Conservation (phyloP, 2,113 vertebrate genomes). For the Acanthochromis polyacanthus region DNA sequence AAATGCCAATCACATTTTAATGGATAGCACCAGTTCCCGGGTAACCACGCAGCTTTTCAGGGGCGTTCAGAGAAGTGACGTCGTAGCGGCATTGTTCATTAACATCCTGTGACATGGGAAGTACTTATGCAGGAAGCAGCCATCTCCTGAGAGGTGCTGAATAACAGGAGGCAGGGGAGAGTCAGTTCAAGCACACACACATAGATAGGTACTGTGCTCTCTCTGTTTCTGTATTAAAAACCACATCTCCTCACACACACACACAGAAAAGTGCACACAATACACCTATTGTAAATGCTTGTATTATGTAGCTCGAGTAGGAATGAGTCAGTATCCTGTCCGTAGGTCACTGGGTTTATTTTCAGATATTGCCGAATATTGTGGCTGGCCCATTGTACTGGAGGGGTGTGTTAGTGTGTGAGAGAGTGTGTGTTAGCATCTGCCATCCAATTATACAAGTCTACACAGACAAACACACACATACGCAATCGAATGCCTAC, state of each 20-base stretch:
- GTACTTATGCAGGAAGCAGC: constrained; percentile 58
- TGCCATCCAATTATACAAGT: constrained; percentile 1
- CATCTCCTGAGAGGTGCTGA: constrained; percentile 55
- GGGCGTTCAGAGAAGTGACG: constrained; percentile 48
- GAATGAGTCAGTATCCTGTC: constrained; percentile 66
- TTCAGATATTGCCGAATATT: constrained; percentile 40
- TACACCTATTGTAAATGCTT: constrained; percentile 51
- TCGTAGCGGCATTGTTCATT: constrained; percentile 49
- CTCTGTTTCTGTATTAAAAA: background rate
- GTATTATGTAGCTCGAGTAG: constrained; percentile 43
- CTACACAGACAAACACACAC: background rate
- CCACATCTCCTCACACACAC: constrained; percentile 11
- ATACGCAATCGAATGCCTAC: constrained; percentile 13
- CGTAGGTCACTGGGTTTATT: constrained; percentile 50
- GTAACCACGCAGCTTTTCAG: constrained; percentile 33
- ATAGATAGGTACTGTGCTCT: background rate
- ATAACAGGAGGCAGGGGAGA: constrained; percentile 56
- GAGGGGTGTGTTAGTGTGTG: constrained; percentile 6
- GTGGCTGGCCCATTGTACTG: constrained; percentile 17
- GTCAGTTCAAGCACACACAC: constrained; percentile 23
- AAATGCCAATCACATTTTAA: constrained; percentile 42
- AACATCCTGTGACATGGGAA: constrained; percentile 66
- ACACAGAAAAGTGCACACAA: constrained; percentile 41
- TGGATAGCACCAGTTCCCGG: constrained; percentile 24
- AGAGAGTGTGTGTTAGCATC: background rate